phyloP scores from a whole-genome alignment of 2,797 vertebrate genomes.

The Pelodytes ibericus region DNA sequence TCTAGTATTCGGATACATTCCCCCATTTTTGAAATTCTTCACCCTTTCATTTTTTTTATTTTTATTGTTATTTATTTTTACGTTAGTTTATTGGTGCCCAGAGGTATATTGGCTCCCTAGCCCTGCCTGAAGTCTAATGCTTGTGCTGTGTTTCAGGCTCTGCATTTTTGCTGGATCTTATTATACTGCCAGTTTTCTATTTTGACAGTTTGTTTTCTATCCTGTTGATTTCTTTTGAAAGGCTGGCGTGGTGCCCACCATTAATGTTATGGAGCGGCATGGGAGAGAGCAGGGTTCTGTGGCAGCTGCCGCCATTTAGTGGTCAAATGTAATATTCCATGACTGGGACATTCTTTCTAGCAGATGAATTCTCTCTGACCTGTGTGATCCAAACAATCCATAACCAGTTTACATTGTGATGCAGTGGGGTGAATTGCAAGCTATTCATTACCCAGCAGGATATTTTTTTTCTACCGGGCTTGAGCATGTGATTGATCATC shows the following conservation, averaged over 20 bases:
- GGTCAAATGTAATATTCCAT: neutral
- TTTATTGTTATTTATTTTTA: too few relatives aligned
- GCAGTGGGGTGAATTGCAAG: neutral
- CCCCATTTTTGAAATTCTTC: too few relatives aligned
- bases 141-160: neutral
- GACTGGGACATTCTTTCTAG: neutral
- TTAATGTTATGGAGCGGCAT: neutral
- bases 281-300: constrained; percentile 10
- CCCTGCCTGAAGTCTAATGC: too few relatives aligned
- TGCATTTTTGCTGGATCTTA: neutral
- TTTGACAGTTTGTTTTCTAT: neutral
- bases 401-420: neutral
- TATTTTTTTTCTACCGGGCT: constrained; percentile 6
- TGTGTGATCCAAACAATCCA: constrained; percentile 1
- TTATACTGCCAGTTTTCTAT: neutral
- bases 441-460: constrained; percentile 5
- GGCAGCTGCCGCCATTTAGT: constrained; percentile 33
- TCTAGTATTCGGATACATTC: too few relatives aligned
- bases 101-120: too few relatives aligned
- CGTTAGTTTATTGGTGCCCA: too few relatives aligned
- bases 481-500: constrained; percentile 49
- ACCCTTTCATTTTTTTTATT: too few relatives aligned
- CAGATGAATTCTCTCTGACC: constrained; percentile 27
- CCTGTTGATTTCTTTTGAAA: constrained; percentile 3
- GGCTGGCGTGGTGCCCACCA: constrained; percentile 25